Evolutionary conservation across 2,888 invertebrate species (phyloP).

Genomic region (Brachypterus glaber): DNA sequence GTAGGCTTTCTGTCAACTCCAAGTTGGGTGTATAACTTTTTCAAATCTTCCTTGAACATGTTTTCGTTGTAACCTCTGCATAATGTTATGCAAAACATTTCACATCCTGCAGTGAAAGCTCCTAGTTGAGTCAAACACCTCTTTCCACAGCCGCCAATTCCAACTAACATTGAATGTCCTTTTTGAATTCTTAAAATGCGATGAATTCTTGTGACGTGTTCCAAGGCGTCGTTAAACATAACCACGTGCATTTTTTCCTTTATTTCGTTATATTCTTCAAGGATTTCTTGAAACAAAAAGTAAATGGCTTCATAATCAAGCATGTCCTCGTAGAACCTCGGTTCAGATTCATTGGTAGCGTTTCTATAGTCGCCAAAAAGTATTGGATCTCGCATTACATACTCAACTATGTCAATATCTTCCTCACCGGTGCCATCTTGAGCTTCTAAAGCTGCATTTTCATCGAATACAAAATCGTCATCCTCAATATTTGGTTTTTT

Average conservation of each 20-base stretch:
- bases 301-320: slow-evolving; percentile 85
- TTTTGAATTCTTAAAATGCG: slow-evolving; percentile 73
- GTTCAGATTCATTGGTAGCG: slow-evolving; percentile 69
- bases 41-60: slow-evolving; percentile 79
- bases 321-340: slow-evolving; percentile 78
- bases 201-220: slow-evolving; percentile 81
- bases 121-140: slow-evolving; percentile 70
- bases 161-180: slow-evolving; percentile 78
- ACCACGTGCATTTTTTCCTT: slow-evolving; percentile 68
- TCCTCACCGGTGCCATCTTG: slow-evolving; percentile 33
- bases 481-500: slow-evolving; percentile 18
- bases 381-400: slow-evolving; percentile 69
- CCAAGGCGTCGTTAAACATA: slow-evolving; percentile 83
- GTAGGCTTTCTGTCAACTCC: slow-evolving; percentile 71
- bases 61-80: slow-evolving; percentile 79
- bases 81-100: slow-evolving; percentile 71
- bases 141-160: slow-evolving; percentile 86
- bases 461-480: slow-evolving; percentile 23
- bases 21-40: slow-evolving; percentile 62
- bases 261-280: slow-evolving; percentile 77
- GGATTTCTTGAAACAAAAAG: slow-evolving; percentile 79
- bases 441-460: slow-evolving; percentile 13
- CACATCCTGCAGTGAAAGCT: slow-evolving; percentile 74
- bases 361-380: slow-evolving; percentile 84
- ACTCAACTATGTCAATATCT: slow-evolving; percentile 47